Conservation (phyloP, 2,888 invertebrate species). For the Netelia melanura region DNA sequence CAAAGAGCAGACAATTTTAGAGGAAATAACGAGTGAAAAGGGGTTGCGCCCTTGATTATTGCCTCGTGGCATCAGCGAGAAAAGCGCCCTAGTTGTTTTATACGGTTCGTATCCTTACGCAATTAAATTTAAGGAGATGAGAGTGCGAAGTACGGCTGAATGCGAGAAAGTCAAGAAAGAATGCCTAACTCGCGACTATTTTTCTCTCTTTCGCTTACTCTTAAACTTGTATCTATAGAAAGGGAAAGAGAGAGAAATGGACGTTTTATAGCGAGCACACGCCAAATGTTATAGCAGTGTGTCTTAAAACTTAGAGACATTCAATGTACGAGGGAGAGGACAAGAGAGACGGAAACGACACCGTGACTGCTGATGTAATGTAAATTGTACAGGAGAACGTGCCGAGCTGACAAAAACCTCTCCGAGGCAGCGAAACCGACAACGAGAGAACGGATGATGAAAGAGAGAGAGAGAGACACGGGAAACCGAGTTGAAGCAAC, state of each 20-base stretch:
- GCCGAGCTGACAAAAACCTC: slow-evolving; percentile 29
- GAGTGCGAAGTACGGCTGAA: slow-evolving; percentile 67
- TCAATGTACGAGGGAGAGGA: slow-evolving; percentile 8
- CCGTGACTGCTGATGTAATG: slow-evolving; percentile 47
- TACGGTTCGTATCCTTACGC: slow-evolving; percentile 81
- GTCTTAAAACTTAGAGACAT: slow-evolving; percentile 45
- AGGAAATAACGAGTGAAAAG: slow-evolving; percentile 39
- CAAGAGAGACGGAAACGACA: slow-evolving; percentile 23
- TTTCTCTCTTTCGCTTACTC: too few relatives aligned
- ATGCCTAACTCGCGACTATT: too few relatives aligned
- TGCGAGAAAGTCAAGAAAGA: not conserved
- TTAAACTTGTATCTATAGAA: not conserved
- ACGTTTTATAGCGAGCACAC: slow-evolving; percentile 20
- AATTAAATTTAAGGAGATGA: slow-evolving; percentile 78
- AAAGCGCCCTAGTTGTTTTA: slow-evolving; percentile 78
- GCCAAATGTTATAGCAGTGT: slow-evolving; percentile 31
- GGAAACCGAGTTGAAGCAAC: slow-evolving; percentile 28
- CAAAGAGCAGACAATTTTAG: slow-evolving; percentile 18
- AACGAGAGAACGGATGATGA: not conserved
- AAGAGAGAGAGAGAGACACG: slow-evolving; percentile 7
- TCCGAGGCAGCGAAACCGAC: not conserved
- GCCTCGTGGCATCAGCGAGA: slow-evolving; percentile 62
- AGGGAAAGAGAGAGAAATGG: not conserved
- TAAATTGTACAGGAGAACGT: slow-evolving; percentile 52
- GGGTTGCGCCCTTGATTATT: slow-evolving; percentile 13